Percentiles rank a stretch among this genome's conserved stretches.
Conservation (phyloP, 2,888 invertebrate genomes). For the Coleophora deauratella region DNA sequence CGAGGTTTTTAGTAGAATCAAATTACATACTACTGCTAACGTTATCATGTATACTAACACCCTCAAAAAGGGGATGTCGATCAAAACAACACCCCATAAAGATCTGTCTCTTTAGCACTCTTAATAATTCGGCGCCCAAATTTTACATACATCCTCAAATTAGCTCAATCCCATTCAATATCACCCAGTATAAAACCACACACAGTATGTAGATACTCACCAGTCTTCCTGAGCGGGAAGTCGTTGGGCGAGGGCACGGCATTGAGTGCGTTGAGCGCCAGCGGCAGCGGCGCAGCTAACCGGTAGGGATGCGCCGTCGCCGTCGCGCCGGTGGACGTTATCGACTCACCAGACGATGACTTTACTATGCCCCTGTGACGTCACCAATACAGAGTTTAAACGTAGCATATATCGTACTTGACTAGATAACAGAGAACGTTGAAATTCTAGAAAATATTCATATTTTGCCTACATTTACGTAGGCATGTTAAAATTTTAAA, state of each 20-base stretch:
- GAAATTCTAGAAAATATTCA: too few species aligned
- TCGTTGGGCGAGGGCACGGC: constrained; percentile 71
- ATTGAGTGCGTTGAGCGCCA: constrained; percentile 43
- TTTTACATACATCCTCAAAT: background rate
- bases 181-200: constrained; percentile 6
- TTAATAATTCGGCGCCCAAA: too few species aligned
- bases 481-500: too few species aligned
- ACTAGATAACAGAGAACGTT: too few species aligned
- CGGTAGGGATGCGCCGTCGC: constrained; percentile 80
- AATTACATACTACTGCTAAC: too few species aligned
- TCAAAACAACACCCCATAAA: background rate
- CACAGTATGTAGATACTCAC: constrained; percentile 76
- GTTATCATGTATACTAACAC: too few species aligned
- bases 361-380: constrained; percentile 75
- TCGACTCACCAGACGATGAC: constrained; percentile 78
- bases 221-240: constrained; percentile 96
- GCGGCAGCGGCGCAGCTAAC: constrained; percentile 77
- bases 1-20: too few species aligned
- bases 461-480: too few species aligned
- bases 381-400: too few species aligned
- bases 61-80: background rate
- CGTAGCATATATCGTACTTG: too few species aligned
- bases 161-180: background rate
- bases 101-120: too few species aligned
- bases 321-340: constrained; percentile 69